Evolutionary conservation across 2,797 vertebrate species (phyloP), one percentile per base, ranked within the genome.

Genomic region (Alouatta caraya): DNA sequence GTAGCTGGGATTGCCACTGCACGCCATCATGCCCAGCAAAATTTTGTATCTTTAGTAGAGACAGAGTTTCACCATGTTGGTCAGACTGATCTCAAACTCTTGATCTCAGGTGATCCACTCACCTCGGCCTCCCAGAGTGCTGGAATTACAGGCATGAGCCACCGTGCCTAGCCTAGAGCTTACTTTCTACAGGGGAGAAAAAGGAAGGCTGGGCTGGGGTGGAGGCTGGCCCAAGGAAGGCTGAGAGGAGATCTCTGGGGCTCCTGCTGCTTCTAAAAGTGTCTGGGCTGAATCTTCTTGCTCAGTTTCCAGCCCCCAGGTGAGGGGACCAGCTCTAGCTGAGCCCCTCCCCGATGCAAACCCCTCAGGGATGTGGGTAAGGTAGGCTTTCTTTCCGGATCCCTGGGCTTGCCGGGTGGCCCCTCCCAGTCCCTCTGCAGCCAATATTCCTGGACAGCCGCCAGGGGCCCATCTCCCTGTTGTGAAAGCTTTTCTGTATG

Each of bases 181-280:
- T 67, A 5, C 2, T 44, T 48, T 46, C 37, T 14, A 39, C 39
- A 95, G 70, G 37, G 1, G 28, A 8, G 64, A 26, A 44, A 5
- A 28, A 28, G 12, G 33, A 14, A 17, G 26, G 2, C 57, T 5
- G 0, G 10, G 11, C 33, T 33, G 39, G 5, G 5, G 1, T n/a
- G 55, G 88, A 37, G n/a, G 7, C n/a, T 19, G 19, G 24, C 19
- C 12, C 4, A 0, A 44, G 26, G 46, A 73, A 78, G 82, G 15
- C 84, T 78, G 55, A 78, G 57, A 78, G 7, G 15, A 37, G 50
- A 17, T 22, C 30, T 52, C 79, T 42, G 28, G 26, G 39, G 7
- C 42, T 79, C 76, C 59, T 78, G 42, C 30, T 55, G 30, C 52
- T 33, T 97, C 80, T 44, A 9, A 67, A 5, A 79, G 15, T 28